These are phyloP conservation scores for Gorsachius goisagi DNA, from an alignment of 2,113 vertebrate species.

Conservation along the genomic window DNA sequence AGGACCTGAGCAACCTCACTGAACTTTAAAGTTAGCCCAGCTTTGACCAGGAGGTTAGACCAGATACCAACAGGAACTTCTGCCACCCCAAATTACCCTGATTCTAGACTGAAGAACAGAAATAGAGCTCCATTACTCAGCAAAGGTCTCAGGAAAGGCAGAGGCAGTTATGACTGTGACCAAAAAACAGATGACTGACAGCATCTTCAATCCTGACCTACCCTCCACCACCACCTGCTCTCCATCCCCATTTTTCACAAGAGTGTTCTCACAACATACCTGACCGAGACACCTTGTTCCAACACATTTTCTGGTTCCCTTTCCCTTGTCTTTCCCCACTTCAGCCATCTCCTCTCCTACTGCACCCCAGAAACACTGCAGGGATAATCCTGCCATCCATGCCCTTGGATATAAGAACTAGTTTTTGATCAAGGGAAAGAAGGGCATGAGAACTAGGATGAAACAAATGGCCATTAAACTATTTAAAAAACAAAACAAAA, in stretches of 20 bases:
- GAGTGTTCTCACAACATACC: background rate
- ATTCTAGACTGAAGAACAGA: background rate
- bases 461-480: background rate
- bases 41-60: background rate
- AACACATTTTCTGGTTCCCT: too few relatives aligned
- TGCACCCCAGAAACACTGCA: background rate
- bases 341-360: background rate
- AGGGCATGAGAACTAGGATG: background rate
- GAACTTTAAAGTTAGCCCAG: background rate
- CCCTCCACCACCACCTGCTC: background rate
- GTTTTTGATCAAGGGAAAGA: background rate
- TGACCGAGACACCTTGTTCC: background rate
- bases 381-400: background rate
- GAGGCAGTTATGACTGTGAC: background rate
- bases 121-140: background rate
- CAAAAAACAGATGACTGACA: fast-evolving
- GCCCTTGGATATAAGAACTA: background rate
- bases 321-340: background rate
- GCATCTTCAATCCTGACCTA: background rate
- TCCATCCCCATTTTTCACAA: background rate
- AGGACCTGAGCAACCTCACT: background rate
- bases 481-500: background rate
- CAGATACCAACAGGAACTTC: background rate
- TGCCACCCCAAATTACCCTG: background rate
- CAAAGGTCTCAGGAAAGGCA: background rate